Percentiles rank a stretch among this genome's conserved stretches.
phyloP scores from a whole-genome alignment of 2,888 invertebrate genomes.

The Catocala nupta region DNA sequence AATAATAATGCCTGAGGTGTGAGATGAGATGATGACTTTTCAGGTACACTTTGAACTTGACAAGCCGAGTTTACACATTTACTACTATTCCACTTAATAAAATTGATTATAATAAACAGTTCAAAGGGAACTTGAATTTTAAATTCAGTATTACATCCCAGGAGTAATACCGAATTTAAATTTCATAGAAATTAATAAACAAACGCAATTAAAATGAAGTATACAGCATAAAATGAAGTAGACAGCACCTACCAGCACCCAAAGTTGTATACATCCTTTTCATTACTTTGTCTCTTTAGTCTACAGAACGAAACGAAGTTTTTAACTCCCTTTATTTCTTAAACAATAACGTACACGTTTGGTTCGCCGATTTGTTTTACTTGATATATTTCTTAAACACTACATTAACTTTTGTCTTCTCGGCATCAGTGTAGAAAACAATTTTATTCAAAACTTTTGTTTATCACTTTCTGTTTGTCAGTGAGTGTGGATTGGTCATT shows the following conservation, averaged over 20 bases:
- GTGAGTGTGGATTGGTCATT: conserved; percentile 17
- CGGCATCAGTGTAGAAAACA: conserved; percentile 17
- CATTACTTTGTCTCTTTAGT: conserved; percentile 29
- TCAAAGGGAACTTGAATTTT: too few relatives aligned
- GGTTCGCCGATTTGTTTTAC: conserved; percentile 36
- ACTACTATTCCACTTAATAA: too few relatives aligned
- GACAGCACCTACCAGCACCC: too few relatives aligned
- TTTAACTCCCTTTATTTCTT: conserved; percentile 26
- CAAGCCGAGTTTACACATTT: too few relatives aligned
- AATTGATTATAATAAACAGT: too few relatives aligned
- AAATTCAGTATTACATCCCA: too few relatives aligned
- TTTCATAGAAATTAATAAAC: too few relatives aligned
- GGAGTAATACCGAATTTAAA: too few relatives aligned
- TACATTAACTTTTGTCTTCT: conserved; percentile 24
- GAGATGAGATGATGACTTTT: too few relatives aligned
- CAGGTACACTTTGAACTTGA: too few relatives aligned
- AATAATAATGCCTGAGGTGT: too few relatives aligned
- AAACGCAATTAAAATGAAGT: conserved; percentile 16
- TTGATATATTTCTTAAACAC: conserved; percentile 31
- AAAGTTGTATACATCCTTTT: not conserved
- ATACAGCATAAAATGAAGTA: conserved; percentile 21
- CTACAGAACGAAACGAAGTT: conserved; percentile 17
- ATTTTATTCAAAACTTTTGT: conserved; percentile 24
- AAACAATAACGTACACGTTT: conserved; percentile 31
- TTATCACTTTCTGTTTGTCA: conserved; percentile 27